A percentile compares a stretch with the other conserved stretches of the same genome.
Conservation (phyloP, 2,113 vertebrate genomes). For the Pseudolaguvia tuberculata region DNA sequence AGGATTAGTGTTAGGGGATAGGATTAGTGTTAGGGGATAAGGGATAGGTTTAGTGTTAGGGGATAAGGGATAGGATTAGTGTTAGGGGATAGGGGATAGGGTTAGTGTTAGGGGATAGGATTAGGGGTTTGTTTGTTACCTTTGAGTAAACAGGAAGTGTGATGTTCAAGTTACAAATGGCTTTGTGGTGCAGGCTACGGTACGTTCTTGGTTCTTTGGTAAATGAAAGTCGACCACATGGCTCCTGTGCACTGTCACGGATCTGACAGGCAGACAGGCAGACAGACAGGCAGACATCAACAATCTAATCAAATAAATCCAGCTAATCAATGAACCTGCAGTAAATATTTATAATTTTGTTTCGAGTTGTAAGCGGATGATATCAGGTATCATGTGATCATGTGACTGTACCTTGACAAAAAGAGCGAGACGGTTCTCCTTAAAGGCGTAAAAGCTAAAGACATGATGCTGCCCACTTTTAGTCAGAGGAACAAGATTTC, state of each 20-base stretch:
- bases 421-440: slow-evolving; percentile 94
- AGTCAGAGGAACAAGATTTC: slow-evolving; percentile 92
- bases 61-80: no score
- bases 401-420: slow-evolving; percentile 87
- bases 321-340: not conserved
- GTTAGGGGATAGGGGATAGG: no score
- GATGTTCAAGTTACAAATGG: slow-evolving; percentile 98
- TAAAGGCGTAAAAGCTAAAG: slow-evolving; percentile 98
- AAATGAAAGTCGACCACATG: slow-evolving; percentile 93
- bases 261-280: slow-evolving; percentile 66
- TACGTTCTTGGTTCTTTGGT: slow-evolving; percentile 95
- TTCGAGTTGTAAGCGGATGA: not conserved
- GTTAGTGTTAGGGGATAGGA: no score
- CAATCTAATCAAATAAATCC: not conserved
- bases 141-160: slow-evolving; percentile 76
- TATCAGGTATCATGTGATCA: not conserved
- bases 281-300: not conserved
- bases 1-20: no score
- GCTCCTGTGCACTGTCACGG: slow-evolving; percentile 90
- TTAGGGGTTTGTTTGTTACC: no score
- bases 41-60: no score
- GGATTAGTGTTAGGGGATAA: no score
- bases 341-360: not conserved
- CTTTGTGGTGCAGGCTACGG: slow-evolving; percentile 88
- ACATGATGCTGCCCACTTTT: slow-evolving; percentile 97